Percentiles rank a stretch among this genome's conserved stretches.
phyloP scores from a whole-genome alignment of 1,140 invertebrate genomes.

The Anagrus nilaparvatae region DNA sequence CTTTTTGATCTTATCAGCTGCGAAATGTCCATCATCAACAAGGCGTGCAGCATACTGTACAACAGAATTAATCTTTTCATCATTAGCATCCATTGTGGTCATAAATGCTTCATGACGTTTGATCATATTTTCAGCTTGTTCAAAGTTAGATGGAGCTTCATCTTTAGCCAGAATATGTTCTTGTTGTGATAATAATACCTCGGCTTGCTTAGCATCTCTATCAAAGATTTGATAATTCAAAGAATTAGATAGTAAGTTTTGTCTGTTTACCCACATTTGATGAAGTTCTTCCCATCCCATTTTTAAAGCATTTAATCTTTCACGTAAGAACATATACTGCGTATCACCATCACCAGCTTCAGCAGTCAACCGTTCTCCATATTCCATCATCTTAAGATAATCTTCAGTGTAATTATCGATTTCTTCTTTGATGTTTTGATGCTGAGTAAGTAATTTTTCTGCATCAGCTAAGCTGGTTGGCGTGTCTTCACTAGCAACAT shows the following conservation, averaged over 20 bases:
- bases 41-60: slow-evolving; percentile 86
- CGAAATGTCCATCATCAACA: slow-evolving; percentile 82
- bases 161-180: slow-evolving; percentile 92
- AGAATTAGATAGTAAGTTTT: slow-evolving; percentile 88
- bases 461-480: slow-evolving; percentile 94
- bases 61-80: slow-evolving; percentile 96
- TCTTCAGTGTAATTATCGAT: slow-evolving; percentile 98
- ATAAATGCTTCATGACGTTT: slow-evolving; percentile 98
- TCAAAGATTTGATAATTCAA: slow-evolving; percentile 92
- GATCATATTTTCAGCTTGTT: slow-evolving; percentile 94
- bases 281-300: slow-evolving; percentile 98
- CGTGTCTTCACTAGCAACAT: slow-evolving; percentile 96
- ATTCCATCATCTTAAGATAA: slow-evolving; percentile 99
- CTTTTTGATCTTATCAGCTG: slow-evolving; percentile 88
- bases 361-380: slow-evolving; percentile 88
- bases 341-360: slow-evolving; percentile 85
- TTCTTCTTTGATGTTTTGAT: slow-evolving; percentile 96
- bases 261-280: slow-evolving; percentile 99
- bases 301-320: slow-evolving; percentile 91
- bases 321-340: slow-evolving; percentile 97
- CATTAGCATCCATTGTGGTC: slow-evolving; percentile 99
- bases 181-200: slow-evolving; percentile 95
- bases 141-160: slow-evolving; percentile 86
- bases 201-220: slow-evolving; percentile 93
- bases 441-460: slow-evolving; percentile 90